Percentiles rank a stretch among this genome's conserved stretches.
phyloP scores from a whole-genome alignment of 2,113 vertebrate species.

The Phyllostomus hastatus region DNA sequence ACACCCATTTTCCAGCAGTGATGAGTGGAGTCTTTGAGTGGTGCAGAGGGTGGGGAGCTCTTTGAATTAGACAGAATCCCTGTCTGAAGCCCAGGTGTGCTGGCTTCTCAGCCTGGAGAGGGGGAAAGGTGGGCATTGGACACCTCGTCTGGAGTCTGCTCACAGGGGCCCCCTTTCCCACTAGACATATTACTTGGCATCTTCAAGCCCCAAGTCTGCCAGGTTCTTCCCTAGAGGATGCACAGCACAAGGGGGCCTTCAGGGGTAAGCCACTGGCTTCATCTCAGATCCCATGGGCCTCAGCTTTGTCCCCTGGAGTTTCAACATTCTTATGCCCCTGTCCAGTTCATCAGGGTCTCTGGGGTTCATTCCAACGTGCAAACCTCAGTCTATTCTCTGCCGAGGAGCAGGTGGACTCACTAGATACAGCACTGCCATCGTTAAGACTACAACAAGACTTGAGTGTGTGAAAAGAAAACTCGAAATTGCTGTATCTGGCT shows the following conservation, averaged over 20 bases:
- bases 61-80: not conserved
- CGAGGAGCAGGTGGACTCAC: too few species aligned
- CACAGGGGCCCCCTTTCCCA: not conserved
- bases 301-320: not conserved
- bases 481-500: not conserved
- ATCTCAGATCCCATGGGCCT: not conserved
- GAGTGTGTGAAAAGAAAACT: not conserved
- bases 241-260: fast-evolving
- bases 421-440: not conserved
- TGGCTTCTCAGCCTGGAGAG: not conserved
- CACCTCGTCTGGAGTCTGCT: not conserved
- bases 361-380: not conserved
- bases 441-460: not conserved
- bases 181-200: not conserved
- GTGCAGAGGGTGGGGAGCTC: too few species aligned
- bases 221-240: not conserved
- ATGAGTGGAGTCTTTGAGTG: not conserved
- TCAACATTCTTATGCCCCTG: not conserved
- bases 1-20: not conserved
- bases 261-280: not conserved
- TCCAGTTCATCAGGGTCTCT: not conserved
- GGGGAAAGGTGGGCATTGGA: not conserved
- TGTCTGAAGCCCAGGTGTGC: not conserved
- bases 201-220: not conserved
- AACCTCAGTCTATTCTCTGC: not conserved